Conservation (phyloP, 2,888 invertebrate genomes). For the Ophonus ardosiacus region DNA sequence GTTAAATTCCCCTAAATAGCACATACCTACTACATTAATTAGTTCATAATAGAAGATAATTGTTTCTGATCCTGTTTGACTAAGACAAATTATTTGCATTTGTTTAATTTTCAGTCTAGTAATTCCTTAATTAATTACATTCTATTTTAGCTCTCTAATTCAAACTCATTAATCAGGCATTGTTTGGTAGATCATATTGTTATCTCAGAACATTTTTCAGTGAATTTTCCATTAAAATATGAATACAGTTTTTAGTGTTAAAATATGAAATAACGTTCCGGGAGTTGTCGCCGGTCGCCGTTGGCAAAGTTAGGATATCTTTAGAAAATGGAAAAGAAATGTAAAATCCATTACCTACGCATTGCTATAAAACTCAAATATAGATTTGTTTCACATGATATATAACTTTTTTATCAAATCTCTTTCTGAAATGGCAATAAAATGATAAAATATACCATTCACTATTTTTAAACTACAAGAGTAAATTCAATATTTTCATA, state of each 20-base stretch:
- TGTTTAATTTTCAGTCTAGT: neutral
- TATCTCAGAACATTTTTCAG: neutral
- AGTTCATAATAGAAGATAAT: slow-evolving; percentile 6
- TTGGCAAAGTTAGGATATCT: neutral
- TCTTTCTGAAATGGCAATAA: neutral
- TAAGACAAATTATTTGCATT: neutral
- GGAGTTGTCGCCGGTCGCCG: neutral
- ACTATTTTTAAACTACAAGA: neutral
- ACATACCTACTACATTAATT: neutral
- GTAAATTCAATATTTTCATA: too few relatives aligned
- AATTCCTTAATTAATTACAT: neutral
- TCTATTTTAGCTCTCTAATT: neutral
- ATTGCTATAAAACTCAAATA: neutral
- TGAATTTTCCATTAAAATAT: neutral
- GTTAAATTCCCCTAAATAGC: neutral
- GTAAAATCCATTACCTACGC: neutral
- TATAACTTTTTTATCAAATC: neutral
- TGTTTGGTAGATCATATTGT: neutral
- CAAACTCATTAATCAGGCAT: neutral
- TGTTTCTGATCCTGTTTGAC: neutral
- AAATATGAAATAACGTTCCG: neutral
- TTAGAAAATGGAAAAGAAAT: neutral
- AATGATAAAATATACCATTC: neutral
- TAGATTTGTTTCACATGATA: neutral
- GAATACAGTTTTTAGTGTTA: neutral